phyloP scores from a whole-genome alignment of 2,113 vertebrate genomes.

The Pheucticus melanocephalus region DNA sequence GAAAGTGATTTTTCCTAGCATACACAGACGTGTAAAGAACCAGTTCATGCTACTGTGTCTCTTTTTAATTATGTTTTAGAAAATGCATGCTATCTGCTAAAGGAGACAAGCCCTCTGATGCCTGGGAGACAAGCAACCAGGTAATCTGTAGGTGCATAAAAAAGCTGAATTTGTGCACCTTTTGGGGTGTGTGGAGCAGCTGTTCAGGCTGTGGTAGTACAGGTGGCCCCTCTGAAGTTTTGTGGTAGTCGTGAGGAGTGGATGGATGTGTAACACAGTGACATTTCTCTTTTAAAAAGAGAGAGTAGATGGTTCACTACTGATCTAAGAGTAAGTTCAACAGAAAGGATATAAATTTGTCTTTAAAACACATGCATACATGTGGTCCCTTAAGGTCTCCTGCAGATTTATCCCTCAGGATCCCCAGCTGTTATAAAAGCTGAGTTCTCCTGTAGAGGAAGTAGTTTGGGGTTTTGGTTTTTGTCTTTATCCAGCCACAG shows the following conservation, averaged over 20 bases:
- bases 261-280: neutral
- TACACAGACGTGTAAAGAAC: neutral
- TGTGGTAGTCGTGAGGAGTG: neutral
- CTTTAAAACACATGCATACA: neutral
- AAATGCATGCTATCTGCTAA: conserved; percentile 70
- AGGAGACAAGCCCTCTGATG: conserved; percentile 56
- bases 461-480: neutral
- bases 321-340: neutral
- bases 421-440: neutral
- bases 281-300: neutral
- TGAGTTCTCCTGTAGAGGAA: neutral
- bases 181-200: neutral
- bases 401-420: neutral
- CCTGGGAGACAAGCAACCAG: conserved; percentile 74
- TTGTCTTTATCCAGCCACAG: neutral
- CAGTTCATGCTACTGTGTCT: neutral
- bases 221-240: neutral
- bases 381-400: neutral
- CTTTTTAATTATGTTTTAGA: conserved; percentile 51
- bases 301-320: neutral
- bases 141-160: conserved; percentile 36
- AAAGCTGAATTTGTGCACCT: neutral
- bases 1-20: neutral
- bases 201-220: neutral
- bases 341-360: neutral